Evolutionary conservation across 2,797 vertebrate species (phyloP).

Genomic region (Oophaga sylvatica): DNA sequence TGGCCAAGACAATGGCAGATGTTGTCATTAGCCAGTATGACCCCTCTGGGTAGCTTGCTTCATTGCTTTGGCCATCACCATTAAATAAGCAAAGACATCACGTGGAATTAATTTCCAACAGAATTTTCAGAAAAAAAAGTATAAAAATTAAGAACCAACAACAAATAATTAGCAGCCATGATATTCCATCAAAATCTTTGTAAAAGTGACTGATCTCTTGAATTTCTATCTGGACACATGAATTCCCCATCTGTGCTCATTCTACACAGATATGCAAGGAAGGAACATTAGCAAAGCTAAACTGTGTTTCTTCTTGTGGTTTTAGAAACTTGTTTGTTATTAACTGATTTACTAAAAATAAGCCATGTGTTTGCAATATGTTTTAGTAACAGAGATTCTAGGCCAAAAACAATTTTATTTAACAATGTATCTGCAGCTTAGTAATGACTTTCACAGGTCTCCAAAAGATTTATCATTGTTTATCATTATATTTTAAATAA

Average conservation of each 20-base stretch:
- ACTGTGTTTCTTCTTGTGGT: constrained; percentile 66
- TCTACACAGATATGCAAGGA: constrained; percentile 58
- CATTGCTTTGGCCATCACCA: too few relatives aligned
- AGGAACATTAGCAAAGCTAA: constrained; percentile 62
- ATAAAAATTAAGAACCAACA: not conserved
- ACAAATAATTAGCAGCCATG: not conserved
- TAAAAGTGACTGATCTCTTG: not conserved
- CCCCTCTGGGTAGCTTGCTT: not conserved
- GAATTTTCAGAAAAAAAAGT: not conserved
- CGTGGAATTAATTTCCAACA: not conserved
- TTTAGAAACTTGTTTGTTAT: constrained; percentile 73
- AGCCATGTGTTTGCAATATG: constrained; percentile 77
- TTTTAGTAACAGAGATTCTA: constrained; percentile 62
- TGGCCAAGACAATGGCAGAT: too few relatives aligned
- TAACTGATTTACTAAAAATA: constrained; percentile 67
- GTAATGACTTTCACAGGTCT: constrained; percentile 21
- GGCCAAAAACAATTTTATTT: constrained; percentile 54
- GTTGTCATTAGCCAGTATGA: not conserved
- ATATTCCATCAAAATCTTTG: not conserved
- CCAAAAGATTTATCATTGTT: constrained; percentile 19
- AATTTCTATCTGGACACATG: not conserved
- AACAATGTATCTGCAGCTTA: constrained; percentile 14
- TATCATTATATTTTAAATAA: constrained; percentile 6
- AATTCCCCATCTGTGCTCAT: constrained; percentile 46
- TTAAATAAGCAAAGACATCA: not conserved